Conservation (phyloP, 2,888 invertebrate genomes). For the Elgonia sp. region DNA sequence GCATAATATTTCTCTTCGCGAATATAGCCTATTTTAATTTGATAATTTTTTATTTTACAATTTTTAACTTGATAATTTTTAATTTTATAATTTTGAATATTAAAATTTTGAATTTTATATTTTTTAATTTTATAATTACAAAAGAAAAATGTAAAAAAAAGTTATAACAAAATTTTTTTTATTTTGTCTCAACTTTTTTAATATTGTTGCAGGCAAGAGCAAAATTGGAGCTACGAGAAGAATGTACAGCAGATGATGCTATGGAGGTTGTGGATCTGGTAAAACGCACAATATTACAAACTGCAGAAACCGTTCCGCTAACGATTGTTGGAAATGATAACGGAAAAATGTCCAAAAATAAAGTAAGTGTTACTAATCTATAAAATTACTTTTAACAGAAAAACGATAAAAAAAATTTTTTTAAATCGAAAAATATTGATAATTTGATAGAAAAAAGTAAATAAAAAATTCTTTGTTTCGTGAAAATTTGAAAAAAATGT, state of each 20-base stretch:
- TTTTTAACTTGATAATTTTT: too few relatives aligned
- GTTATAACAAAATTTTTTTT: background rate
- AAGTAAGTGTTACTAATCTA: constrained; percentile 76
- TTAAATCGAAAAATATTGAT: too few relatives aligned
- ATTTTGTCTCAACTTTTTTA: constrained; percentile 32
- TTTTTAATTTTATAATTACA: background rate
- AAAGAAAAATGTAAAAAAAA: background rate
- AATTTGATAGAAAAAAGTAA: too few relatives aligned
- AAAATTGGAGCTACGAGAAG: constrained; percentile 94
- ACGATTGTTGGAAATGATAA: constrained; percentile 83
- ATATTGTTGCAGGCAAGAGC: constrained; percentile 92
- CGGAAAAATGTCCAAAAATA: constrained; percentile 87
- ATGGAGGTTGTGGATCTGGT: constrained; percentile 95
- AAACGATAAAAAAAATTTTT: too few relatives aligned
- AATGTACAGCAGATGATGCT: constrained; percentile 93
- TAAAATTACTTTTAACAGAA: too few relatives aligned
- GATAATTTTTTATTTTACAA: too few relatives aligned
- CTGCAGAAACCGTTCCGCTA: constrained; percentile 71
- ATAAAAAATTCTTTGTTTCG: too few relatives aligned
- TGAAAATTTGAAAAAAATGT: too few relatives aligned
- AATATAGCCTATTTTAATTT: too few relatives aligned
- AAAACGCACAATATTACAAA: constrained; percentile 88
- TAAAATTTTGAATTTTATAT: background rate
- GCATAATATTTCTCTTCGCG: too few relatives aligned
- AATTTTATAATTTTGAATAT: too few relatives aligned